Conservation (phyloP, 2,797 vertebrate genomes). For the Sebastolobus altivelis region DNA sequence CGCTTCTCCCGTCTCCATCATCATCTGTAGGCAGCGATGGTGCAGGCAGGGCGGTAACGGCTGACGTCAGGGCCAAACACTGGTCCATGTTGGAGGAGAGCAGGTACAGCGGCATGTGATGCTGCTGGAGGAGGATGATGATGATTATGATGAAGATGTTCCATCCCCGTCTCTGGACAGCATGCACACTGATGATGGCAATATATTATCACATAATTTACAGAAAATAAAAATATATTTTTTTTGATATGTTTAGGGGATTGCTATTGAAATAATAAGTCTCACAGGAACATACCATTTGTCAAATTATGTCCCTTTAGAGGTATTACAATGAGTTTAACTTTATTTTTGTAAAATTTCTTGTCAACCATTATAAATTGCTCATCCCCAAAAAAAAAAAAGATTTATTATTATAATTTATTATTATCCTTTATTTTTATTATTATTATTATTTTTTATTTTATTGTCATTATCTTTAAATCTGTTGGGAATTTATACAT, state of each 20-base stretch:
- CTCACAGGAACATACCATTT: not conserved
- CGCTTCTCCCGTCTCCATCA: slow-evolving; percentile 74
- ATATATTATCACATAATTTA: not conserved
- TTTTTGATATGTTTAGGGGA: not conserved
- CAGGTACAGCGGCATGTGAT: slow-evolving; percentile 75
- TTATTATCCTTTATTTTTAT: too few species aligned
- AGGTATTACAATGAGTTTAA: not conserved
- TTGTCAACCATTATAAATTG: not conserved
- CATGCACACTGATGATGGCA: not conserved
- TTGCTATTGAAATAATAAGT: not conserved
- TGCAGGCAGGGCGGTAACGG: slow-evolving; percentile 83
- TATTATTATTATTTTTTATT: too few species aligned
- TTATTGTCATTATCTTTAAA: not conserved
- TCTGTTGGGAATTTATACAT: not conserved
- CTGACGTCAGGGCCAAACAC: slow-evolving; percentile 83
- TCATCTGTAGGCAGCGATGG: slow-evolving; percentile 69
- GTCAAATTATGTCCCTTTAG: not conserved
- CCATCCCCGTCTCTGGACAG: slow-evolving; percentile 27
- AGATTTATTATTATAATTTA: too few species aligned
- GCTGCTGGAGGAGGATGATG: slow-evolving; percentile 7
- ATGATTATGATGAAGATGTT: slow-evolving; percentile 29
- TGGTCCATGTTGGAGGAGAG: slow-evolving; percentile 79
- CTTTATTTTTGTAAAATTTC: not conserved
- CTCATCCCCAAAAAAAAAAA: not conserved
- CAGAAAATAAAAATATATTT: not conserved